A percentile compares a stretch with the other conserved stretches of the same genome.
These are phyloP conservation scores for Hypanus sabinus DNA, from an alignment of 2,113 vertebrate genomes.

Conservation along the genomic window DNA sequence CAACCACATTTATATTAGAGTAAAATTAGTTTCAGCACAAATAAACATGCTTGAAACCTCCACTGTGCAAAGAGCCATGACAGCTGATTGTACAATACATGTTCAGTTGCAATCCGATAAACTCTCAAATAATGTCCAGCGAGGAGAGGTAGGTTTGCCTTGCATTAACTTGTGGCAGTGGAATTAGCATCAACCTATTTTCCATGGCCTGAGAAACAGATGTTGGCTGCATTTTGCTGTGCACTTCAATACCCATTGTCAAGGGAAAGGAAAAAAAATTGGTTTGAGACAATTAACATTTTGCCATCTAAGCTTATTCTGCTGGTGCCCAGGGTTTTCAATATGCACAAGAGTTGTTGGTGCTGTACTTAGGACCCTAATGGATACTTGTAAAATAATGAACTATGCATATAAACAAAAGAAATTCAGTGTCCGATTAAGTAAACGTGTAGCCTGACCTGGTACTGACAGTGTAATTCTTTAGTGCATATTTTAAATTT, in stretches of 20 bases:
- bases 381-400: slow-evolving; percentile 37
- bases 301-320: slow-evolving; percentile 32
- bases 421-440: slow-evolving; percentile 19
- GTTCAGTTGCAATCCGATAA: slow-evolving; percentile 33
- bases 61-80: slow-evolving; percentile 18
- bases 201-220: slow-evolving; percentile 38
- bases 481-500: background rate
- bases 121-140: slow-evolving; percentile 31
- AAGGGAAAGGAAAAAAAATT: slow-evolving; percentile 39
- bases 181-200: slow-evolving; percentile 34
- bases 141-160: slow-evolving; percentile 34
- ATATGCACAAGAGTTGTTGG: slow-evolving; percentile 18
- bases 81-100: slow-evolving; percentile 27
- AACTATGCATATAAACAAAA: slow-evolving; percentile 36
- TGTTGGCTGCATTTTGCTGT: slow-evolving; percentile 35
- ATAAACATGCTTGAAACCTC: slow-evolving; percentile 14
- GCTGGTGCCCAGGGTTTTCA: slow-evolving; percentile 38
- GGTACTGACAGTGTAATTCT: slow-evolving; percentile 30
- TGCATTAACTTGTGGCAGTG: slow-evolving; percentile 37
- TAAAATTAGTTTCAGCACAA: background rate
- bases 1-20: background rate
- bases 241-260: slow-evolving; percentile 39
- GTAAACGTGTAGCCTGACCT: background rate
- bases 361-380: background rate
- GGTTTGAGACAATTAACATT: slow-evolving; percentile 40